Evolutionary conservation across 2,888 invertebrate genomes (phyloP).

Genomic region (Drosophila pullipes): DNA sequence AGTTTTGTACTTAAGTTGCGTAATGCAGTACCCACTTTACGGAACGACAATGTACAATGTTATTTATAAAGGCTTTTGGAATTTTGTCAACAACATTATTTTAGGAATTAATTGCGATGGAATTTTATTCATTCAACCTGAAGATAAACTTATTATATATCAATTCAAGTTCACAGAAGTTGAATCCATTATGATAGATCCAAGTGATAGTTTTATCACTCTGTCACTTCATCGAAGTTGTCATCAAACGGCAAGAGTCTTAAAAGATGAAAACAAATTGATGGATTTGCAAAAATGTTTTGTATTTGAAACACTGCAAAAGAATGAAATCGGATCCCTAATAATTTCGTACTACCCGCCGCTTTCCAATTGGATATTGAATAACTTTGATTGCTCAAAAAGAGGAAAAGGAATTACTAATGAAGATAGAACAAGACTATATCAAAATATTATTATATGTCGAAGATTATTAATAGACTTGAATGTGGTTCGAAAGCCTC

Average conservation of each 20-base stretch:
- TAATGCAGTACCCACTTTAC: slow-evolving; percentile 98
- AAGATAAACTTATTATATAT: slow-evolving; percentile 95
- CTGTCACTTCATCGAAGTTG: slow-evolving; percentile 92
- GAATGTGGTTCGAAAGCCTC: slow-evolving; percentile 92
- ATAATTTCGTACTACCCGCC: slow-evolving; percentile 96
- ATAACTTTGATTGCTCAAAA: slow-evolving; percentile 89
- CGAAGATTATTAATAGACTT: slow-evolving; percentile 93
- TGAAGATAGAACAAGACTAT: slow-evolving; percentile 94
- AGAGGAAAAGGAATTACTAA: slow-evolving; percentile 91
- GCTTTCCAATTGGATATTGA: slow-evolving; percentile 92
- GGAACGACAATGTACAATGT: slow-evolving; percentile 95
- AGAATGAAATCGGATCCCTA: slow-evolving; percentile 95
- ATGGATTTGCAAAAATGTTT: slow-evolving; percentile 91
- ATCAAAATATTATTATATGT: slow-evolving; percentile 94
- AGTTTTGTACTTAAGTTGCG: slow-evolving; percentile 96
- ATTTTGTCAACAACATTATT: slow-evolving; percentile 90
- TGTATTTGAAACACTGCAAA: slow-evolving; percentile 95
- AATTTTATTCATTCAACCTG: slow-evolving; percentile 94
- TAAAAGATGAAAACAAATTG: slow-evolving; percentile 56
- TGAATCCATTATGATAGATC: slow-evolving; percentile 95
- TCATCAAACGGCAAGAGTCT: slow-evolving; percentile 65
- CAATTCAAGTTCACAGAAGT: slow-evolving; percentile 96
- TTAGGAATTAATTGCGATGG: slow-evolving; percentile 96
- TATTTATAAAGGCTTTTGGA: slow-evolving; percentile 97
- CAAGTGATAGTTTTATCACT: slow-evolving; percentile 96